These are phyloP conservation scores for Mormyrus iriodes DNA, from an alignment of 2,113 vertebrate genomes.

Conservation along the genomic window DNA sequence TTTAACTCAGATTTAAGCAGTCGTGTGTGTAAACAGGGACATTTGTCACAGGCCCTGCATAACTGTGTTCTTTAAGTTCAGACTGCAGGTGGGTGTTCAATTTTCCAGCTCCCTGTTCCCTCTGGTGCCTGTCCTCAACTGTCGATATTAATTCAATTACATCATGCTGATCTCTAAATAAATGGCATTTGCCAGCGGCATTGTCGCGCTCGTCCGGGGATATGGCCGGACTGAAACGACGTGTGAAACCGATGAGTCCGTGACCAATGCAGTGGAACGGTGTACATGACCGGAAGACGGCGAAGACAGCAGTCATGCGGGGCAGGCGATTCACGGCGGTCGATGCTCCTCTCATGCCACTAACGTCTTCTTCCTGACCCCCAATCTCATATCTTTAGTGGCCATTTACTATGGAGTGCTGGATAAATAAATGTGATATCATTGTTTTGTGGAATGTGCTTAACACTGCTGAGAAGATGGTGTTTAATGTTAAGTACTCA, in stretches of 20 bases:
- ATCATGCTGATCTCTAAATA: conserved; percentile 18
- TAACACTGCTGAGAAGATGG: neutral
- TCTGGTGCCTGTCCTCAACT: neutral
- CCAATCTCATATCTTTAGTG: neutral
- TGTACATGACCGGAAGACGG: neutral
- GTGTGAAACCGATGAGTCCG: conserved; percentile 1
- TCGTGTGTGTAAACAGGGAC: neutral
- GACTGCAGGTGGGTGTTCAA: neutral
- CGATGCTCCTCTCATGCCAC: neutral
- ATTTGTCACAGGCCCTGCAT: neutral
- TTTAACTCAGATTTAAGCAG: neutral
- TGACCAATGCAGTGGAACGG: neutral
- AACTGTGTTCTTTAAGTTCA: neutral
- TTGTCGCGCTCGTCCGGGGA: neutral
- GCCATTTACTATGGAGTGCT: neutral
- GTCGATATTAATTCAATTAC: conserved; percentile 16
- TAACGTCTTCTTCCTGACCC: neutral
- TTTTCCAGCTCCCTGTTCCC: neutral
- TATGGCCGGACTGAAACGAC: neutral
- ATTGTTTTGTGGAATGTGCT: neutral
- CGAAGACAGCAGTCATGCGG: neutral
- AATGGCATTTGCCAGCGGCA: conserved; percentile 1
- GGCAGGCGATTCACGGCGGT: neutral
- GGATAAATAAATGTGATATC: neutral
- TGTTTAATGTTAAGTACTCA: neutral